Base-by-base conservation (phyloP, 1,140 invertebrate species). In the Temnothorax nylanderi region DNA sequence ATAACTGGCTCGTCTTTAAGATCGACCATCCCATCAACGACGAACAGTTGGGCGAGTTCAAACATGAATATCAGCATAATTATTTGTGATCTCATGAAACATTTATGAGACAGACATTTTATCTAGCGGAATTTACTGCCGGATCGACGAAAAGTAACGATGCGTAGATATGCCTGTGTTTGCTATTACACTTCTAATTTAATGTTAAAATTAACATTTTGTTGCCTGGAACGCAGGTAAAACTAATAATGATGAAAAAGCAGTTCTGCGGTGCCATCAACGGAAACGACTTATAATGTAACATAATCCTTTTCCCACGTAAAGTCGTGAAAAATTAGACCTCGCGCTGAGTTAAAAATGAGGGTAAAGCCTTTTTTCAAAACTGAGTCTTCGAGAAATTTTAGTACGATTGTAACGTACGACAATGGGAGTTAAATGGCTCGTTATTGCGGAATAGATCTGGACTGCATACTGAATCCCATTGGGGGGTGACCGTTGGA, bases 361-460 rank as follows among this genome's bases (percentile, higher is more conserved):
- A 77, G 87, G 85, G 86, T 75, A 11, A 88, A 85, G 71, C 86
- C 74, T 88, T 85, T 72, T 56, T 18, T 26, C 92, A 92, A 91
- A 26, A 26, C 26, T 26, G 26, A 26, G 26, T 26, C 71, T 87
- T 41, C 34, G 4, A 37, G 58, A 81, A 82, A 56, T 88, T 77
- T 21, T 60, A 32, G 51, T 54, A 47, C 13, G 65, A 81, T 64
- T 8, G 26, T 26, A 26, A 60, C 44, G 32, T 56, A 41, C 69
- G 78, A 93, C 90, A 93, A 92, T 91, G 13, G 90, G 54, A 6
- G 6, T 54, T 5, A 92, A 91, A 26, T 26, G 26, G 26, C 26
- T 89, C 80, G 86, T 90, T 92, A 91, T 91, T 85, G 85, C 76
- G 82, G 74, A 87, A 85, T 87, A 64, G 62, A 74, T 78, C 56